Evolutionary conservation across 2,113 vertebrate genomes (phyloP), one percentile per base, ranked within the genome.

Genomic region (Indicator maculatus): DNA sequence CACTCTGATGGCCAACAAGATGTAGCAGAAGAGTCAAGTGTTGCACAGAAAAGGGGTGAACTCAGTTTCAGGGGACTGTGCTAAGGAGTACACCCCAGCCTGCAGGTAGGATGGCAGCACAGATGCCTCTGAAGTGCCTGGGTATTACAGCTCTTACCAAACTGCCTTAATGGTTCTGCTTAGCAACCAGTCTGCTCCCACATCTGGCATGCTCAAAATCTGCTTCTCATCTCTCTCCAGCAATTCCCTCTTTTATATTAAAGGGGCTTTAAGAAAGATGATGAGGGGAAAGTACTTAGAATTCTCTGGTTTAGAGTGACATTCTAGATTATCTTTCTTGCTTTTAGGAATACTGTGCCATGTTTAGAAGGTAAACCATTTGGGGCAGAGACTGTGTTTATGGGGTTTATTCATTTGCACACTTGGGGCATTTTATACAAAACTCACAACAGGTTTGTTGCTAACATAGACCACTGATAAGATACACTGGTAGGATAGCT

Each of bases 271-370:
- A 74, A 73, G 26, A 84, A 90, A 60, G 33, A n/a, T 73, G 4
- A 63, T 3, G 4, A 21, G 16, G 3, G 3, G 12, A 55, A 86
- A 33, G 12, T 7, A 16, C 3, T 70, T 44, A 4, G 0, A 41
- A 31, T 50, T 64, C 55, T 78, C 50, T 69, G n/a, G 1, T 69
- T 86, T 58, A 86, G 38, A 78, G 50, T 38, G 64, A 26, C 6
- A 26, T 82, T 67, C 69, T 39, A 4, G 12, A 63, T 14, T 8
- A 47, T 36, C 52, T 85, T 86, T 73, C 27, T 41, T 50, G 63
- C 11, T n/a, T 63, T 58, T 13, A 72, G 41, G 18, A 38, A 82
- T 30, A 16, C 9, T 38, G 15, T 71, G 21, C 59, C 7, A 6
- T 26, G 38, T 58, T 50, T 65, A 84, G 47, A 66, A 75, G 30